phyloP scores from a whole-genome alignment of 2,888 invertebrate species.

The Leptinotarsa peninsularis region DNA sequence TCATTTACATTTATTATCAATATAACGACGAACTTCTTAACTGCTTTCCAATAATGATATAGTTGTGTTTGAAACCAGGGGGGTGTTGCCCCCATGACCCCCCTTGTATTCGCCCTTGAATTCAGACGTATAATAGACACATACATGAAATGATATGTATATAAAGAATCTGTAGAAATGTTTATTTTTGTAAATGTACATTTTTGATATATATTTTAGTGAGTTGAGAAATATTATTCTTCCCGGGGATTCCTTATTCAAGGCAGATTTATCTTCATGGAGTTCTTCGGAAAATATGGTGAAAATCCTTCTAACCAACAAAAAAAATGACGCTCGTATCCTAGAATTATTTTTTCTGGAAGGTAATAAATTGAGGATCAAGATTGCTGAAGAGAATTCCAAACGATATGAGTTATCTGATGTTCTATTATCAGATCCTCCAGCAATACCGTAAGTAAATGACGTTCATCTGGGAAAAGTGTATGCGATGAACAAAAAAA shows the following conservation, averaged over 20 bases:
- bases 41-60: too few species aligned
- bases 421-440: conserved; percentile 39
- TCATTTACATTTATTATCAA: too few species aligned
- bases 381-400: conserved; percentile 32
- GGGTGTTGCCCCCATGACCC: too few species aligned
- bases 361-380: conserved; percentile 30
- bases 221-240: background rate
- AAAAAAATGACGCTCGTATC: conserved; percentile 23
- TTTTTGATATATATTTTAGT: background rate
- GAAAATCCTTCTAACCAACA: conserved; percentile 34
- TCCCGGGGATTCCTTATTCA: conserved; percentile 4
- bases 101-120: too few species aligned
- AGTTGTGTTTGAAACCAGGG: too few species aligned
- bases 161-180: background rate
- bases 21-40: too few species aligned
- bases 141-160: too few species aligned
- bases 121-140: too few species aligned
- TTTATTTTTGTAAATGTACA: background rate
- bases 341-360: conserved; percentile 34
- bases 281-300: conserved; percentile 19
- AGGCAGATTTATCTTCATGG: background rate
- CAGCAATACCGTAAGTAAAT: conserved; percentile 35
- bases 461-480: background rate
- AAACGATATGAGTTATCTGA: conserved; percentile 42
- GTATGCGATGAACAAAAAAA: too few species aligned